Evolutionary conservation across 2,113 vertebrate species (phyloP).

Genomic region (Bujurquina vittata): DNA sequence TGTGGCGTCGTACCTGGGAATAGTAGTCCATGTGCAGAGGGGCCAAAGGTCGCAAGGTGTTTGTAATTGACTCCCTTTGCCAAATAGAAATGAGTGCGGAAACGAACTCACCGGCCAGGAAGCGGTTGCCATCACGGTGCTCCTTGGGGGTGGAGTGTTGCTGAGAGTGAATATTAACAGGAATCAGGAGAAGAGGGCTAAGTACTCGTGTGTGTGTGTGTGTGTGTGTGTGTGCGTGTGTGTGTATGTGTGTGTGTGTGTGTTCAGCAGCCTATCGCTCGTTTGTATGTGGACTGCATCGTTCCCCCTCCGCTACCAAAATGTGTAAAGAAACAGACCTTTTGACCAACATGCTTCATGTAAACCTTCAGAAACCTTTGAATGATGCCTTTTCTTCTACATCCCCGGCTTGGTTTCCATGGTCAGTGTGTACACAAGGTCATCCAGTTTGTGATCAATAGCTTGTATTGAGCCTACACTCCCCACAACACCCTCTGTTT

Average conservation of each 20-base stretch:
- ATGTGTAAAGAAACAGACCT: constrained; percentile 4
- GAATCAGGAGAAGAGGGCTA: constrained; percentile 40
- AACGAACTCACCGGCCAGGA: constrained; percentile 26
- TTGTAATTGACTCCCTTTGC: constrained; percentile 61
- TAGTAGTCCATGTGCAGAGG: constrained; percentile 38
- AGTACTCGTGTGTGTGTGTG: constrained; percentile 22
- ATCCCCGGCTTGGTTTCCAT: constrained; percentile 33
- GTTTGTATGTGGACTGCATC: constrained; percentile 13
- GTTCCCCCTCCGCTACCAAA: constrained; percentile 2
- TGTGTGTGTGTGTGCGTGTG: constrained; percentile 8
- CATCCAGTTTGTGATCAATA: constrained; percentile 77
- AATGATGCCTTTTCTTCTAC: constrained; percentile 45
- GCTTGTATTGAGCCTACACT: constrained; percentile 65
- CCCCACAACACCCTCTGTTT: constrained; percentile 53
- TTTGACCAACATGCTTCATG: neutral
- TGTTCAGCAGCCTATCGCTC: neutral
- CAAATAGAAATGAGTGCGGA: constrained; percentile 23
- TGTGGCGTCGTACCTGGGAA: constrained; percentile 46
- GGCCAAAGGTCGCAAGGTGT: constrained; percentile 69
- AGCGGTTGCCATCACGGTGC: constrained; percentile 38
- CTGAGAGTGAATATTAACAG: constrained; percentile 11
- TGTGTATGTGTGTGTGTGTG: constrained; percentile 28
- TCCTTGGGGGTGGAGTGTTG: constrained; percentile 6
- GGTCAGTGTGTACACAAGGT: constrained; percentile 75
- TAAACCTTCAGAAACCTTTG: constrained; percentile 33